Conservation (phyloP, 1,140 invertebrate genomes). For the Myzus persicae region DNA sequence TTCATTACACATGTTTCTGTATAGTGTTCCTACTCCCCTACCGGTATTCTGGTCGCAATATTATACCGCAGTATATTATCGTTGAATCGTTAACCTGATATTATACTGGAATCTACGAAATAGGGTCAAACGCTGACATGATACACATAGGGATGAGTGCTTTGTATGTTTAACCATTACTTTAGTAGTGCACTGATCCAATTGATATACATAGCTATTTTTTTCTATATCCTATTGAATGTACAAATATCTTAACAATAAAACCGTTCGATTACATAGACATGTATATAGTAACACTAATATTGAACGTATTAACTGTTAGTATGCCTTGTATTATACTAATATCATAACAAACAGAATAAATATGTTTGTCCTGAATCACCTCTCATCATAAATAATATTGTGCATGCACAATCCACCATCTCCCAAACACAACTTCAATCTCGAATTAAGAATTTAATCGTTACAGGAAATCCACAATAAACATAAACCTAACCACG, state of each 20-base stretch:
- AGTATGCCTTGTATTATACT: neutral
- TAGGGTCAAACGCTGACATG: neutral
- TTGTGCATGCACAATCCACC: too few relatives aligned
- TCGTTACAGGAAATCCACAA: neutral
- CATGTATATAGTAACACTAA: neutral
- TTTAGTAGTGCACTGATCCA: neutral
- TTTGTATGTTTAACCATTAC: neutral
- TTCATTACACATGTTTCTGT: neutral
- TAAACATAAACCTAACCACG: neutral
- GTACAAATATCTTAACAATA: neutral
- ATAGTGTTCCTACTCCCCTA: neutral
- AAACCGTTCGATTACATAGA: neutral
- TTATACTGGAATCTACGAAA: neutral
- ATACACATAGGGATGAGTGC: neutral
- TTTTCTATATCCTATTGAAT: neutral
- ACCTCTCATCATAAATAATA: neutral
- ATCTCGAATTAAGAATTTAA: neutral
- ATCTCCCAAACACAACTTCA: neutral
- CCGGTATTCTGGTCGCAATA: neutral
- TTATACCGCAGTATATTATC: neutral
- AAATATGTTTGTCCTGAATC: neutral
- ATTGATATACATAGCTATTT: neutral
- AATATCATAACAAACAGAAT: neutral
- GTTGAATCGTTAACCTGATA: neutral
- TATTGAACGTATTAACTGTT: neutral